These are phyloP conservation scores for Esox niger DNA, from an alignment of 2,113 vertebrate genomes.

Conservation along the genomic window DNA sequence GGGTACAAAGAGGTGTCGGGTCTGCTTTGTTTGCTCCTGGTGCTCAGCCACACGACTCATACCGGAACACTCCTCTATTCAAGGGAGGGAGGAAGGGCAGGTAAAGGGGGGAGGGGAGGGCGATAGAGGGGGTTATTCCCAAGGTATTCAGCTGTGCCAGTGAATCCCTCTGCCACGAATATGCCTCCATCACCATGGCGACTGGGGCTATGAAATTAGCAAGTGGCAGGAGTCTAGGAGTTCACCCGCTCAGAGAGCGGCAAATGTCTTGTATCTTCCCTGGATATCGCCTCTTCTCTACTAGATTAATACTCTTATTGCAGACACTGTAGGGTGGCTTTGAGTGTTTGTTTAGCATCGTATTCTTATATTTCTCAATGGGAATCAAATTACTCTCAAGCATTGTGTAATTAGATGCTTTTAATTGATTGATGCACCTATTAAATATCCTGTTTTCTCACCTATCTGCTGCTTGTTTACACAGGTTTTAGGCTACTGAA, in stretches of 20 bases:
- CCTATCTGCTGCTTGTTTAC: not conserved
- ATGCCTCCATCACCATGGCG: slow-evolving; percentile 73
- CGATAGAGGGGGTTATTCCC: slow-evolving; percentile 55
- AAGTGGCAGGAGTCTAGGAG: slow-evolving; percentile 55
- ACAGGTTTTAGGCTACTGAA: not conserved
- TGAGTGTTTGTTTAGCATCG: slow-evolving; percentile 11
- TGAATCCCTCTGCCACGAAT: slow-evolving; percentile 36
- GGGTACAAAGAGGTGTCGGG: not conserved
- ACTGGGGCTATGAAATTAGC: slow-evolving; percentile 55
- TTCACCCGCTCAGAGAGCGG: slow-evolving; percentile 56
- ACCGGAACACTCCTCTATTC: not conserved
- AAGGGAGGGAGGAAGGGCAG: not conserved
- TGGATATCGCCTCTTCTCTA: slow-evolving; percentile 35
- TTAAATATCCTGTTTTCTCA: not conserved
- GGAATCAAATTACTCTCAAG: not conserved
- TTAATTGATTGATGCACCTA: not conserved
- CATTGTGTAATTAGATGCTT: not conserved
- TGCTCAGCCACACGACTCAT: not conserved
- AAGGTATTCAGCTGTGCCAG: slow-evolving; percentile 52
- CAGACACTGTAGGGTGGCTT: slow-evolving; percentile 21
- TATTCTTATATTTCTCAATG: slow-evolving; percentile 4
- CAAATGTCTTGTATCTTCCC: slow-evolving; percentile 52
- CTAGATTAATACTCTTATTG: slow-evolving; percentile 46
- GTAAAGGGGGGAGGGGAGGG: not conserved
- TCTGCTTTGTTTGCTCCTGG: not conserved